Evolutionary conservation across 1,140 invertebrate genomes (phyloP).

Genomic region (Scaptomyza hsui): DNA sequence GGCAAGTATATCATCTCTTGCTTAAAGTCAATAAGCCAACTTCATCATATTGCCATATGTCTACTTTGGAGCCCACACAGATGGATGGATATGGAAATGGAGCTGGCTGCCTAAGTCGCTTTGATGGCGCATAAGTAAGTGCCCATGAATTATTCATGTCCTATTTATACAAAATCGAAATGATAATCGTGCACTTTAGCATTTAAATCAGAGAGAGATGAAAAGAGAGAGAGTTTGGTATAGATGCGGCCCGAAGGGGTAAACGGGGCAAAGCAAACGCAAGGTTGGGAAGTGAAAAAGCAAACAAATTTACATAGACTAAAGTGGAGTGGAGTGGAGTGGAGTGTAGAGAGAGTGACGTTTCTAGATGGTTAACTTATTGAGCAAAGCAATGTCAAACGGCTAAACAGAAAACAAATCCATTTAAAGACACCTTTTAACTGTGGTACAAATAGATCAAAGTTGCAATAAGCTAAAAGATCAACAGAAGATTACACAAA

Average conservation of each 20-base stretch:
- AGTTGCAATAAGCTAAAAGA: neutral
- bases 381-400: constrained; percentile 8
- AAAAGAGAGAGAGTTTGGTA: neutral
- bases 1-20: constrained; percentile 31
- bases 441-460: neutral
- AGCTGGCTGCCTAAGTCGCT: constrained; percentile 57
- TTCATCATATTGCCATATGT: constrained; percentile 66
- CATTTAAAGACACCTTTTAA: neutral
- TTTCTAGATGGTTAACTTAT: constrained; percentile 14
- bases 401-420: constrained; percentile 6
- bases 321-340: neutral
- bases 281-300: constrained; percentile 9
- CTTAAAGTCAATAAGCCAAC: constrained; percentile 64
- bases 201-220: constrained; percentile 69
- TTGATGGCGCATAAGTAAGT: constrained; percentile 80
- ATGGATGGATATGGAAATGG: constrained; percentile 39
- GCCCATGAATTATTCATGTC: constrained; percentile 74
- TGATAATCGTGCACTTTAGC: constrained; percentile 80
- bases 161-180: constrained; percentile 81
- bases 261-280: neutral
- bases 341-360: constrained; percentile 4
- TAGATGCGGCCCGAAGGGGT: constrained; percentile 11
- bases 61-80: neutral
- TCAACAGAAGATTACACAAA: too few species aligned
- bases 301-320: constrained; percentile 58